Base-by-base conservation (phyloP, 2,888 invertebrate species). In the Proisotoma minuta region DNA sequence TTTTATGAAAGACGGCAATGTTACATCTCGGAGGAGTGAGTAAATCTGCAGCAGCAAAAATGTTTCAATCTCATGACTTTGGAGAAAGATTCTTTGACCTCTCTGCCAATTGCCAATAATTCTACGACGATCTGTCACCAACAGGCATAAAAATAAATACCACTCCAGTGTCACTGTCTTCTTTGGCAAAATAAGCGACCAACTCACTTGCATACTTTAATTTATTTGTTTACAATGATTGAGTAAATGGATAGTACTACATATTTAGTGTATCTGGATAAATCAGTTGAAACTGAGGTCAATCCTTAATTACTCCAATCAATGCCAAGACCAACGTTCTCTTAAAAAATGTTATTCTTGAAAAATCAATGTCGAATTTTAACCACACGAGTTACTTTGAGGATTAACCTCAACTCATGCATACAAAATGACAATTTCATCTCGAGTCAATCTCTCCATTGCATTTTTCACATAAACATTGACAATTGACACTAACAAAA, bases 71-170 rank as follows among this genome's bases (percentile, higher is more conserved):
- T 34, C 4, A 4, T 43, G 43, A 43, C 43, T 43, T 20, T 43
- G n/a, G 5, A 43, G 18, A 43, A 20, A 43, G 43, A 43, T 43
- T 43, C 43, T 43, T 43, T 43, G 43, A 43, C 43, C 43, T 43
- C 43, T 43, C 43, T 43, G 43, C 18, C 20, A n/a, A n/a, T 20
- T 43, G 43, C 43, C 43, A 43, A 43, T n/a, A n/a, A n/a, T 43
- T 43, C 20, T 43, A 43, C 43, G 43, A 15, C 43, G 43, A 43
- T 43, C 43, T 43, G 43, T 43, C 43, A 43, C 43, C 20, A 43
- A n/a, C n/a, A n/a, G n/a, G n/a, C 18, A 43, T 20, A 43, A 43
- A 43, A 43, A 43, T 43, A 43, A 43, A 43, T 4, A 8, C 34
- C 15, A 10, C 20, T 43, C 20, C 4, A 43, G 20, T 43, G 43